phyloP scores from a whole-genome alignment of 2,888 invertebrate species.

The Sarcophaga caerulescens region DNA sequence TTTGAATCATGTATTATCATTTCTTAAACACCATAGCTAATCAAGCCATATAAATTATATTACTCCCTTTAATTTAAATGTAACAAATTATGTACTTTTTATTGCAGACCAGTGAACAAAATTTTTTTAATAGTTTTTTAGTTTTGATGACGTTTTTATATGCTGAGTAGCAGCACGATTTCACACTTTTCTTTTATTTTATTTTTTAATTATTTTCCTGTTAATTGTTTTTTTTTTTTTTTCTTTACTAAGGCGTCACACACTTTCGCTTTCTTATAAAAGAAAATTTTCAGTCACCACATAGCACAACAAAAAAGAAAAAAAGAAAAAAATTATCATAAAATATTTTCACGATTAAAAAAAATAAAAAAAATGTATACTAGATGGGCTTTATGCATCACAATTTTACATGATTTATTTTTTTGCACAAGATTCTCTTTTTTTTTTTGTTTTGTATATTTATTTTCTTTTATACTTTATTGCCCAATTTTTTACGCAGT shows the following conservation, averaged over 20 bases:
- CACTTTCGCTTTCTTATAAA: constrained; percentile 9
- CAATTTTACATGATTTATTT: not conserved
- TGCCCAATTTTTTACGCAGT: constrained; percentile 19
- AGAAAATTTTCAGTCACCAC: constrained; percentile 36
- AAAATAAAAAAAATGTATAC: constrained; percentile 19
- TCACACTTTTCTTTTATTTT: constrained; percentile 7
- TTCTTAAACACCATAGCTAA: too few relatives aligned
- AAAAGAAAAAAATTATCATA: not conserved
- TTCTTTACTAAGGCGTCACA: not conserved
- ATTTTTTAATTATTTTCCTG: constrained; percentile 33
- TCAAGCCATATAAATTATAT: too few relatives aligned
- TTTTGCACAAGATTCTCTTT: not conserved
- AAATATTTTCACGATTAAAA: not conserved
- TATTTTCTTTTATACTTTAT: constrained; percentile 18
- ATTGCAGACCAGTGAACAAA: too few relatives aligned
- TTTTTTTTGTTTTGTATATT: not conserved
- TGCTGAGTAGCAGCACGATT: not conserved
- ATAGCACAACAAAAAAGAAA: not conserved
- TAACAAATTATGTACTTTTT: too few relatives aligned
- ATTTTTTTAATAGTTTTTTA: too few relatives aligned
- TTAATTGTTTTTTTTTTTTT: constrained; percentile 7
- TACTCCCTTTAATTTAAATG: too few relatives aligned
- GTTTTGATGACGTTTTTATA: not conserved
- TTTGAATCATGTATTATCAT: too few relatives aligned
- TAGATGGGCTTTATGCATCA: not conserved